Evolutionary conservation across 1,140 invertebrate species (phyloP), one percentile per base, ranked within the genome.

Genomic region (Paraescarpia echinospica): DNA sequence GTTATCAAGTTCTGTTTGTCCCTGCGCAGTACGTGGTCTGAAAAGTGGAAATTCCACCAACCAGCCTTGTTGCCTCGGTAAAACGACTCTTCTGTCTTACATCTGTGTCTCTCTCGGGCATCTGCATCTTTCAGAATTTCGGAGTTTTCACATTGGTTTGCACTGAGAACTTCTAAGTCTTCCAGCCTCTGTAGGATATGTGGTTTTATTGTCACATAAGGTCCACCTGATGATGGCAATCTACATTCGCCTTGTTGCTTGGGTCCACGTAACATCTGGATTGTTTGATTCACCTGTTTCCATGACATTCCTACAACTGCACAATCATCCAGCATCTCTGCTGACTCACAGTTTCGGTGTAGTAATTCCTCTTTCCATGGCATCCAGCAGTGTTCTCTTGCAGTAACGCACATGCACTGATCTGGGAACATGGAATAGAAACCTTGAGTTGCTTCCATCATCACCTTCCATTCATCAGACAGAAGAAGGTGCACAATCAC

Each of bases 1-100:
- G 93, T 89, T 31, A 95, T 90, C 27, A 89, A 27, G 1, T 91
- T 88, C 90, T 94, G 93, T 34, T 93, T 93, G 34, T 93, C 91
- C 33, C 95, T 91, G 91, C 92, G 35, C 31, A 93, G 93, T 18
- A 95, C 94, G 93, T 95, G 94, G 77, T 93, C 93, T 91, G 89
- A 12, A 91, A 94, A 95, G 31, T 92, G 93, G 51, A 94, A 94
- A 90, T 95, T 95, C 93, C 94, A 94, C 94, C 94, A 95, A n/a
- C 93, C 92, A 27, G 94, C 94, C 92, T 91, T 93, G 91, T 18
- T 31, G 59, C 59, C 59, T 77, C 22, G 59, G 22, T 93, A 95
- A 92, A 95, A 95, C 4, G 91, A 33, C 92, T 94, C 94, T 9
- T 90, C 91, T 48, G 93, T 34, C 88, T 41, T 14, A 33, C 91